Conservation (phyloP, 2,888 invertebrate species). For the Tenodera sinensis region DNA sequence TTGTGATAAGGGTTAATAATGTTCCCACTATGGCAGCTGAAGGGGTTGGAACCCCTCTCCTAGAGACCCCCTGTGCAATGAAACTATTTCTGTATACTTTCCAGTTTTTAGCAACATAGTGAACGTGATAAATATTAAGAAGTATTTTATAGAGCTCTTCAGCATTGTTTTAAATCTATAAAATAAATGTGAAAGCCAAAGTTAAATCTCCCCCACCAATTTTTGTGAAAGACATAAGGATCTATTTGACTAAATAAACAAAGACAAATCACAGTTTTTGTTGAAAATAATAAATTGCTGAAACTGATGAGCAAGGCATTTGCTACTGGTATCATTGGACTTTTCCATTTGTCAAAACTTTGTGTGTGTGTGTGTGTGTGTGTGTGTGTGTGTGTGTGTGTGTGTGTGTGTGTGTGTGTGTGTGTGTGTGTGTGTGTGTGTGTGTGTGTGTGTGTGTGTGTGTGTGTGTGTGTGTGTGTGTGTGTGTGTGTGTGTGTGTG, state of each 20-base stretch:
- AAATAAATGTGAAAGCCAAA: too few relatives aligned
- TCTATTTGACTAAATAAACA: not conserved
- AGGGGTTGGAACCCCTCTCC: too few relatives aligned
- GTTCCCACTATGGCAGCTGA: too few relatives aligned
- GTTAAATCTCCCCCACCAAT: too few relatives aligned
- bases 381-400: not conserved
- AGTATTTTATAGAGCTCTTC: too few relatives aligned
- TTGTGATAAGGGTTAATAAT: too few relatives aligned
- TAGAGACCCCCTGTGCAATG: too few relatives aligned
- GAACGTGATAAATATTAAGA: too few relatives aligned
- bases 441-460: not conserved
- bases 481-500: not conserved
- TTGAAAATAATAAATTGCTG: not conserved
- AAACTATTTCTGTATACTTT: too few relatives aligned
- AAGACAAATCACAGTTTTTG: not conserved
- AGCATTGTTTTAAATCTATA: too few relatives aligned
- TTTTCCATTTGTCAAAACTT: not conserved
- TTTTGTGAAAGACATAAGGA: not conserved
- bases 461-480: not conserved
- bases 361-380: not conserved
- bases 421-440: not conserved
- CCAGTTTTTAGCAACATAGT: too few relatives aligned
- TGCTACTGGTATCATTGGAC: not conserved
- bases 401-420: not conserved
- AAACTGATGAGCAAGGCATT: not conserved